phyloP scores from a whole-genome alignment of 2,113 vertebrate genomes.

The Talpa occidentalis region DNA sequence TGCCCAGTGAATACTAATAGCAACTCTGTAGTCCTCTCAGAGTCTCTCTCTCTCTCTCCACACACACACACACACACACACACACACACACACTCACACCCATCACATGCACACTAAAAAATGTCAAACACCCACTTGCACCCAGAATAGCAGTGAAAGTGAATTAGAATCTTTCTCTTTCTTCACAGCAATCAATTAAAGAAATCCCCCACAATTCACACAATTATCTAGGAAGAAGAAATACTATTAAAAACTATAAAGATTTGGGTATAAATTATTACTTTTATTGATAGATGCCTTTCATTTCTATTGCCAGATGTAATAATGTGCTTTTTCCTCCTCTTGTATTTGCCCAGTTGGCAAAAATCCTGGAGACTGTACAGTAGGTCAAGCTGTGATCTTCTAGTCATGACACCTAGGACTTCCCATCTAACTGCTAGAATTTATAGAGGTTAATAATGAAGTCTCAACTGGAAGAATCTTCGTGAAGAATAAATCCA shows the following conservation, averaged over 20 bases:
- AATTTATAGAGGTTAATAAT: not conserved
- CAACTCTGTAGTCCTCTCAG: not conserved
- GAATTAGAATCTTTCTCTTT: conserved; percentile 5
- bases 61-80: not conserved
- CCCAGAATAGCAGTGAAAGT: conserved; percentile 27
- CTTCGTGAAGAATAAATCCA: not conserved
- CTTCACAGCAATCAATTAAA: not conserved
- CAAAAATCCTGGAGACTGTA: not conserved
- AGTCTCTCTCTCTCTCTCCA: not conserved
- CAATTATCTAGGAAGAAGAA: conserved; percentile 30
- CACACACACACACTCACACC: not conserved
- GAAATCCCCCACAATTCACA: conserved; percentile 24
- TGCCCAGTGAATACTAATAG: conserved; percentile 35
- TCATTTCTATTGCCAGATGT: not conserved
- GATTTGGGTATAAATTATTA: not conserved
- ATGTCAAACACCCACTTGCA: conserved; percentile 51
- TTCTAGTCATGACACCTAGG: not conserved
- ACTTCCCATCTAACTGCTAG: not conserved
- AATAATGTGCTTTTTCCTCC: not conserved
- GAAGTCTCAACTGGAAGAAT: not conserved
- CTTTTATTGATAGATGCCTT: not conserved
- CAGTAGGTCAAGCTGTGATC: not conserved
- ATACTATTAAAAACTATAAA: not conserved
- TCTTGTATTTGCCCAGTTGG: not conserved
- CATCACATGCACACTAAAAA: not conserved